Base-by-base conservation (phyloP, 53 echinoderm and acorn worm genomes). In the Patiria pectinifera region DNA sequence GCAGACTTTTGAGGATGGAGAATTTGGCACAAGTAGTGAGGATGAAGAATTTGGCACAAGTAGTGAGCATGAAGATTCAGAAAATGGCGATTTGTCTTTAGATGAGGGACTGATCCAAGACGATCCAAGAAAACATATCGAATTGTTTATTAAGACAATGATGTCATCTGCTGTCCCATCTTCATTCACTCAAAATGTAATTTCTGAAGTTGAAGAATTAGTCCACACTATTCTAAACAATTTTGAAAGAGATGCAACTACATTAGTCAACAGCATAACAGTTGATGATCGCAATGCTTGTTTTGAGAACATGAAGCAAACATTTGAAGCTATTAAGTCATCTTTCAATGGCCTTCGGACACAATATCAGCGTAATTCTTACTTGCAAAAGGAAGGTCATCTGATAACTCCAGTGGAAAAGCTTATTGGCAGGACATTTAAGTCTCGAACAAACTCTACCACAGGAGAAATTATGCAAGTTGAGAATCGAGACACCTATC, bases 121-220 rank as follows among this genome's bases (percentile, higher is more conserved):
- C 25, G 25, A 62, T 53, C 62, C 59, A 44, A 90, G 62, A 19
- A 80, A 80, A 15, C 79, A 80, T 45, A 59, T 90, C 4, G 79
- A 81, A 81, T 43, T 60, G 59, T 87, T 80, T 63, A 43, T 35
- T 26, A 45, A 43, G 43, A 61, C 58, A 82, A 82, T 82, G 82
- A 82, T 82, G 82, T 82, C 82, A 82, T 82, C 82, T 82, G 53
- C 82, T 82, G 82, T 90, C 22, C 90, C 90, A 48, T 81, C 79
- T 47, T 43, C 79, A 58, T 90, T 45, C 60, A 80, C 62, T 26
- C 61, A 90, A 43, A 78, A 63, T 76, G 90, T 90, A 10, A 61
- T 90, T 11, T 4, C 10, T 47, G 87, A 87, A 48, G 48, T 58
- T 59, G 75, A 87, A 19, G 77, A 87, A 25, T 75, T 87, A 26